A percentile compares a stretch with the other conserved stretches of the same genome.
Evolutionary conservation across 2,888 invertebrate species (phyloP).

Genomic region (Meteorus colon): DNA sequence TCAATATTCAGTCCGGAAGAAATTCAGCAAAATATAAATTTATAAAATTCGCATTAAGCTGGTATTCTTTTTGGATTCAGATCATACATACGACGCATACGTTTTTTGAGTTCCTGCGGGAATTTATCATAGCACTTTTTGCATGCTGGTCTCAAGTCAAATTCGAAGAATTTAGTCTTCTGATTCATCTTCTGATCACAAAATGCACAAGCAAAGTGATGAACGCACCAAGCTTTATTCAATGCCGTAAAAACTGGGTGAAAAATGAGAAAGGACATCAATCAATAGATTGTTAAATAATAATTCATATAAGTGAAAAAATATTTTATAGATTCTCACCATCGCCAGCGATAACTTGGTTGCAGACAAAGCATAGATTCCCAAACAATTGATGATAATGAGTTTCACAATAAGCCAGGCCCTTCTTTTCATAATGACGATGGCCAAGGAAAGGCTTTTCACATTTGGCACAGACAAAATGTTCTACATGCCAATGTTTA

Average conservation of each 20-base stretch:
- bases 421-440: constrained; percentile 99
- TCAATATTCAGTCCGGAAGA: constrained; percentile 17
- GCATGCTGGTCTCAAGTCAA: constrained; percentile 98
- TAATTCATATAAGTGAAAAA: constrained; percentile 7
- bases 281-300: not conserved
- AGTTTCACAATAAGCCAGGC: constrained; percentile 98
- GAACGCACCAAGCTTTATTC: constrained; percentile 99
- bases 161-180: constrained; percentile 99
- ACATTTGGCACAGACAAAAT: constrained; percentile 99
- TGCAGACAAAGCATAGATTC: constrained; percentile 98
- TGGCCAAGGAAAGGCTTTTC: constrained; percentile 99
- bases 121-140: constrained; percentile 98
- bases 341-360: constrained; percentile 97
- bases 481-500: constrained; percentile 99
- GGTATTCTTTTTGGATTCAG: constrained; percentile 79
- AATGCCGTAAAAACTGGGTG: constrained; percentile 94
- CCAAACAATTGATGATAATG: constrained; percentile 99
- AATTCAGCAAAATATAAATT: constrained; percentile 17
- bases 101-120: constrained; percentile 93
- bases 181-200: constrained; percentile 97
- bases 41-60: constrained; percentile 58
- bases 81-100: constrained; percentile 92
- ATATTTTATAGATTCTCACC: constrained; percentile 78
- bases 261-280: constrained; percentile 41
- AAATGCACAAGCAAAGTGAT: constrained; percentile 98